Evolutionary conservation across 2,888 invertebrate species (phyloP).

Genomic region (Flexamia atlantica): DNA sequence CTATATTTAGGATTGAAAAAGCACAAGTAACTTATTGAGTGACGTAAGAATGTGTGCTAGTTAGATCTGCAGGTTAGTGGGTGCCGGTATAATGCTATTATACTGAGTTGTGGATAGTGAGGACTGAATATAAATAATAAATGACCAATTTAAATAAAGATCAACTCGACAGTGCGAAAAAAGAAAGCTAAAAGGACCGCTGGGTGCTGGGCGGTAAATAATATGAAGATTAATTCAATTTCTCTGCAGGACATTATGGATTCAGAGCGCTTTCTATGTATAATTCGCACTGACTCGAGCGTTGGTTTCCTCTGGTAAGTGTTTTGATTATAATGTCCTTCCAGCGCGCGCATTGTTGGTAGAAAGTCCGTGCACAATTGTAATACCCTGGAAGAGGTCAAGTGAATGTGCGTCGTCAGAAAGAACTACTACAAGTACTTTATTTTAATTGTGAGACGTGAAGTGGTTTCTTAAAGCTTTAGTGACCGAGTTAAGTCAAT

Average conservation of each 20-base stretch:
- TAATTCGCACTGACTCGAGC: constrained; percentile 24
- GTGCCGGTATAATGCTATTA: no score
- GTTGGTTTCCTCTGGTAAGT: constrained; percentile 4
- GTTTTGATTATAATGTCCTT: constrained; percentile 28
- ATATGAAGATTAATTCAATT: constrained; percentile 39
- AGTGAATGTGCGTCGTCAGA: not conserved
- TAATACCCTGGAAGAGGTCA: not conserved
- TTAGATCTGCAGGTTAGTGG: no score
- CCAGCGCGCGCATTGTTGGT: not conserved
- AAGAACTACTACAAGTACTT: not conserved
- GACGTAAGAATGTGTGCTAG: no score
- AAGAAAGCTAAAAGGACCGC: not conserved
- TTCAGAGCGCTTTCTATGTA: constrained; percentile 31
- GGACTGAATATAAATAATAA: no score
- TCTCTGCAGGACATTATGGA: constrained; percentile 23
- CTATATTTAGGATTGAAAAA: no score
- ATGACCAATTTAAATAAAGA: no score
- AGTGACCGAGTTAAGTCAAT: no score
- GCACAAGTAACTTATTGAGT: no score
- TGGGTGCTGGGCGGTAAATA: constrained; percentile 17
- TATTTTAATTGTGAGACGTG: not conserved
- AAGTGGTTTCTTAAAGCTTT: no score
- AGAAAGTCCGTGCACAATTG: not conserved
- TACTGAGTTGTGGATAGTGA: no score
- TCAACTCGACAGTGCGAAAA: not conserved